Conservation (phyloP, 2,113 vertebrate species). For the Mobula birostris region DNA sequence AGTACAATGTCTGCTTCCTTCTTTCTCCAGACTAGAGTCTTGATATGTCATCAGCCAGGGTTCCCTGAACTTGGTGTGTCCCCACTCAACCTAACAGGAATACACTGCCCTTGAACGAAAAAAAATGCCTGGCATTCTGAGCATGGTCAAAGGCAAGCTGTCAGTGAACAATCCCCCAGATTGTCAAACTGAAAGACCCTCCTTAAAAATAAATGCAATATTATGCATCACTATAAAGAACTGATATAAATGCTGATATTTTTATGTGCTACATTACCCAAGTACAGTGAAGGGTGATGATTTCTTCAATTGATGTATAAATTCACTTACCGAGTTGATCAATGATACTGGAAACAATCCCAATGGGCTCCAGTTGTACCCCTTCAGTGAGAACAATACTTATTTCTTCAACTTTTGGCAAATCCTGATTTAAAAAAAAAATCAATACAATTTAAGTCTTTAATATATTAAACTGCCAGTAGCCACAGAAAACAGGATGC, state of each 20-base stretch:
- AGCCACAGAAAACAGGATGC: neutral
- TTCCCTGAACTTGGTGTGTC: too few species aligned
- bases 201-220: neutral
- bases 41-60: too few species aligned
- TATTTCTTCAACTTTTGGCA: conserved; percentile 72
- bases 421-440: conserved; percentile 54
- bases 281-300: neutral
- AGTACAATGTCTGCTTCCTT: too few species aligned
- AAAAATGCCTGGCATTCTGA: neutral
- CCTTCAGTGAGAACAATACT: conserved; percentile 64
- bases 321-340: conserved; percentile 71
- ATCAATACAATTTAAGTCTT: neutral
- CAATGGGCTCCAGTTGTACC: conserved; percentile 67
- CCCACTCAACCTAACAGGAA: too few species aligned
- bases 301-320: neutral
- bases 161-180: neutral
- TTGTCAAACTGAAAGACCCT: neutral
- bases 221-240: neutral
- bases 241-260: neutral
- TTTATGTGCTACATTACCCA: neutral
- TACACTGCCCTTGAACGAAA: neutral
- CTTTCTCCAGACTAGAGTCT: too few species aligned
- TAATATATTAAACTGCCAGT: neutral
- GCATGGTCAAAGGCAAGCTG: neutral
- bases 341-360: conserved; percentile 73